Base-by-base conservation (phyloP, 2,888 invertebrate genomes). In the Hydroisotoma schaefferi region DNA sequence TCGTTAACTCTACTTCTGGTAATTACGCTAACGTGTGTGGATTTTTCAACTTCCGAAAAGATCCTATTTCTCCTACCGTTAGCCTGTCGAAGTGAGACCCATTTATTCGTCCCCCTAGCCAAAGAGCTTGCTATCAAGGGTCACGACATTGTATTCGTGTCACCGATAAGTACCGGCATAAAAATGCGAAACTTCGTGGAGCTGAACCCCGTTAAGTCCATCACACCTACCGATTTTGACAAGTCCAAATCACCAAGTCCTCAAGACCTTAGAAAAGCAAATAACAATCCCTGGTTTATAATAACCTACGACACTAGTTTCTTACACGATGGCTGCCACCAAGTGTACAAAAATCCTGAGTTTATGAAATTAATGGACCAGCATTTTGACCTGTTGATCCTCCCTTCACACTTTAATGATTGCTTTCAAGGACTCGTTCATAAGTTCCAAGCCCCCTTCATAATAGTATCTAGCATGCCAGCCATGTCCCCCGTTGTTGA, bases 391-490 rank as follows among this genome's bases (percentile, higher is more conserved):
- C 33, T 33, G 8, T 8, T 33, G 8, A 33, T 33, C 8, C 8
- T 33, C 15, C 51, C 60, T 43, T 25, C 25, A 15, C 38, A 57
- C n/a, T 27, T 60, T 28, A 18, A 18, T 4, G 48, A 60, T 20
- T 59, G 57, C 29, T 59, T 63, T 22, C 54, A 60, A 25, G 63
- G 63, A 27, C 43, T 60, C 26, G 27, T 63, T 10, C 20, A 57
- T 28, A 22, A 49, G 29, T 55, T 38, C 37, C 33, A 43, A 29
- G 28, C 43, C 20, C 63, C 63, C 6, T 63, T 60, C 33, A 60
- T 63, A 20, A 15, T 57, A 6, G 44, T 63, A 8, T 53, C 53
- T 5, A 48, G 57, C 8, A 49, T 57, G 28, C 59, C 63, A 5
- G 52, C 44, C n/a, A 18, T 33, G 18, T 51, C 60, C 20, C 55